Base-by-base conservation (phyloP, 2,797 vertebrate species). In the Danio albolineatus region DNA sequence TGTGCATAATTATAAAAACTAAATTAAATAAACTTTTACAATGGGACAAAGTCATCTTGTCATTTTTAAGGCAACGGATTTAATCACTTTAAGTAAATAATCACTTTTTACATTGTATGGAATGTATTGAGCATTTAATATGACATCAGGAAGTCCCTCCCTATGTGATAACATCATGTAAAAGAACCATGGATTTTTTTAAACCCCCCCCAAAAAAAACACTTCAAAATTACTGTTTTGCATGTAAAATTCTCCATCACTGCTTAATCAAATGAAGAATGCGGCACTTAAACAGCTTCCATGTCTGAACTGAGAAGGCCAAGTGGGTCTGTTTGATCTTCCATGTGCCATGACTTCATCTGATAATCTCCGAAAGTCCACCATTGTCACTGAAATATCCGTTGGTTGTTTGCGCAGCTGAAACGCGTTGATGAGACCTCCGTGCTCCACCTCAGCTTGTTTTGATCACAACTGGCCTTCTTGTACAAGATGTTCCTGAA, bases 401-500 rank as follows among this genome's bases (percentile, higher is more conserved):
- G n/a, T 76, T 61, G 70, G 36, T 13, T 46, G 43, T 51, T 69
- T 73, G 54, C 13, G 66, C 69, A 62, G 59, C 14, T 74, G 16
- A 61, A 60, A 65, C 53, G 28, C 14, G 54, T 51, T 61, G 19
- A 78, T 49, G 9, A 44, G 65, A 78, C 53, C 60, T 62, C 59
- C 12, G 38, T 83, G 46, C 69, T 39, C 43, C 56, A 8, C 12
- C 17, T 51, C 28, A 39, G 51, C 43, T 57, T 71, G 72, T 76
- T 79, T 73, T 73, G 71, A 62, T 72, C 64, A 49, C 46, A 60
- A 1, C 19, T 51, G 75, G 66, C 36, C 59, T 19, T 62, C 59
- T 46, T 72, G 57, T 53, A 70, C 70, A 80, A 56, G 65, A 85
- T 60, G 57, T 49, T 53, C 69, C 13, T 38, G 8, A 64, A 76